Percentiles rank a stretch among this genome's conserved stretches.
phyloP scores from a whole-genome alignment of 35 echinoderm and acorn worm genomes.

The Acanthaster planci region DNA sequence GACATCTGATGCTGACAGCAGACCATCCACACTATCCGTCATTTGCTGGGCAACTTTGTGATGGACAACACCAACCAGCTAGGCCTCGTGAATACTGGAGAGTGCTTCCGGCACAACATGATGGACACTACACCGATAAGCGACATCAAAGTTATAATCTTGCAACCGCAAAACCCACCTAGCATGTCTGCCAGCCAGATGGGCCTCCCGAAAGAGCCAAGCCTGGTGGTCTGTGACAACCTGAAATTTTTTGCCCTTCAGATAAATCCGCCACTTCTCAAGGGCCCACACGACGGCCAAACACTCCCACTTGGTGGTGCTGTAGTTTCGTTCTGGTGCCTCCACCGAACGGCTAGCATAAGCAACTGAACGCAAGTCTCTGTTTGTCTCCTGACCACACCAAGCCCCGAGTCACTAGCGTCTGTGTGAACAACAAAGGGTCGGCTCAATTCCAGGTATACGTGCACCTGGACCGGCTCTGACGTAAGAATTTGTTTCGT shows the following conservation, averaged over 20 bases:
- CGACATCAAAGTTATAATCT: constrained; percentile 26
- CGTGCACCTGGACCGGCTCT: constrained; percentile 25
- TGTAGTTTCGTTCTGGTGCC: neutral
- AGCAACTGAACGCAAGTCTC: neutral
- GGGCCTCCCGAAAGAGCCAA: constrained; percentile 21
- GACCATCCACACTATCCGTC: neutral
- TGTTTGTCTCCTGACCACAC: constrained; percentile 20
- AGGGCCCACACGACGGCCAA: constrained; percentile 41
- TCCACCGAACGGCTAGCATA: constrained; percentile 23
- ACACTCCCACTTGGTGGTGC: constrained; percentile 33
- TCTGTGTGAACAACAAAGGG: constrained; percentile 39
- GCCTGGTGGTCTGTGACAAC: constrained; percentile 25
- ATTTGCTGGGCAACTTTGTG: neutral
- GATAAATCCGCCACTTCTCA: constrained; percentile 43
- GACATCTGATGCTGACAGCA: too few species aligned
- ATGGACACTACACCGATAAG: constrained; percentile 25
- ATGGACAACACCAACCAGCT: neutral
- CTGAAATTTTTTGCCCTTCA: too few species aligned
- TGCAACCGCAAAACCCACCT: constrained; percentile 50
- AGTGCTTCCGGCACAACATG: constrained; percentile 46
- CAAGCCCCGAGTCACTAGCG: constrained; percentile 11
- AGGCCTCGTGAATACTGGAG: constrained; percentile 3
- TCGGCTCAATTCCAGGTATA: constrained; percentile 10
- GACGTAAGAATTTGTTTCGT: constrained; percentile 14
- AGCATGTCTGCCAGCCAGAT: constrained; percentile 18